Conservation (phyloP, 1,140 invertebrate genomes). For the Eriosoma lanigerum region DNA sequence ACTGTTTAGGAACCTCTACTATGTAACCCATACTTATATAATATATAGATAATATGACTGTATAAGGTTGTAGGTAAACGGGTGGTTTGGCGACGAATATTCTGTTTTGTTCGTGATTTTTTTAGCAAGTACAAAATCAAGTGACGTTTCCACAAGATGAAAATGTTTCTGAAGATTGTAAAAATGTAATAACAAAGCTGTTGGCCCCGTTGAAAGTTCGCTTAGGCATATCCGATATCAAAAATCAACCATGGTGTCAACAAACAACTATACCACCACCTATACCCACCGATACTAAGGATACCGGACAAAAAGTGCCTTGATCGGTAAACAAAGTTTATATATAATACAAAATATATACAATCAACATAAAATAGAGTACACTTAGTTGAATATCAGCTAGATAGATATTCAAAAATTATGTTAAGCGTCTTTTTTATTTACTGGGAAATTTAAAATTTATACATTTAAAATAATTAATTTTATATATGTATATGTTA, state of each 20-base stretch:
- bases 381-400: too few relatives aligned
- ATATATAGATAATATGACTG: too few relatives aligned
- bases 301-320: not conserved
- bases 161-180: conserved; percentile 66
- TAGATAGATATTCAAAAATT: too few relatives aligned
- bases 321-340: not conserved
- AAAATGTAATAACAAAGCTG: conserved; percentile 69
- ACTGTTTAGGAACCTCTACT: too few relatives aligned
- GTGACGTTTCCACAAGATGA: conserved; percentile 71
- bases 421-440: too few relatives aligned
- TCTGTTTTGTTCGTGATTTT: conserved; percentile 5
- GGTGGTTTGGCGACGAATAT: not conserved
- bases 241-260: conserved; percentile 65
- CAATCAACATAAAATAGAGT: too few relatives aligned
- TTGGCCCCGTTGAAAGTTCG: conserved; percentile 67
- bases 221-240: conserved; percentile 65
- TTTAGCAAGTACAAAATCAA: conserved; percentile 71
- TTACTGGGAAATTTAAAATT: too few relatives aligned
- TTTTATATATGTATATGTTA: too few relatives aligned
- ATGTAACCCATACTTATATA: too few relatives aligned
- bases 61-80: too few relatives aligned
- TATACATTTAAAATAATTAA: too few relatives aligned
- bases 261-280: not conserved
- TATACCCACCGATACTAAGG: not conserved
- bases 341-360: too few relatives aligned